Base-by-base conservation (phyloP, 2,888 invertebrate genomes). In the Scaptomyza cyrtandrae region DNA sequence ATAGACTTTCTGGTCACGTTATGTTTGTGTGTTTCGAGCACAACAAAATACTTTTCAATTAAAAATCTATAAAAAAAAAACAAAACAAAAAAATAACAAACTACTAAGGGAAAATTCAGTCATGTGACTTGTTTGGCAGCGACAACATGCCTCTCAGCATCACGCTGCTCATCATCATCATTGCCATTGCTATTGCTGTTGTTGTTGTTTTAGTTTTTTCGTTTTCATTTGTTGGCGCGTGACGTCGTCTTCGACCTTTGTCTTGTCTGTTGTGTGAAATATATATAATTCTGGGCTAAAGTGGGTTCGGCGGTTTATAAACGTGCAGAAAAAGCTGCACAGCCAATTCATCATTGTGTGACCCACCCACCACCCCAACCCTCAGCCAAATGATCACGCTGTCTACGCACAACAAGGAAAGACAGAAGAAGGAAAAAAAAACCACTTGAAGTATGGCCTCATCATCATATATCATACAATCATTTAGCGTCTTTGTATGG, bases 1-100 rank as follows among this genome's bases (percentile, higher is more conserved):
- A 19, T 35, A n/a, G 24, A 1, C 5, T 43, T 24, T 37, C 58
- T 75, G 75, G 81, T 82, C 84, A 83, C 84, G 84, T 84, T 81
- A 84, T 60, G 65, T 55, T 1, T 33, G 65, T 55, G 10, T 33
- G 10, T 10, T 10, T 80, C 68, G 78, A 76, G 59, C 70, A 54
- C 19, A 70, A 65, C 82, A 73, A 81, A 78, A 85, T 71, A 83
- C 86, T 81, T 82, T 85, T 85, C 84, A 85, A 86, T 85, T 86
- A 82, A 82, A 82, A 72, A 71, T 82, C 84, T 78, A 78, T 84
- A 76, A 73, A 72, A 72, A 82, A 76, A 48, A 63, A 39, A 57
- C 77, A 82, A 76, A 73, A 72, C 71, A 82, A 76, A 48, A 63
- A 39, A 57, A 62, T 63, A 49, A 29, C 63, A 39, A 57, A 62